Conservation (phyloP, 2,797 vertebrate genomes). For the Galagoides demidoff region DNA sequence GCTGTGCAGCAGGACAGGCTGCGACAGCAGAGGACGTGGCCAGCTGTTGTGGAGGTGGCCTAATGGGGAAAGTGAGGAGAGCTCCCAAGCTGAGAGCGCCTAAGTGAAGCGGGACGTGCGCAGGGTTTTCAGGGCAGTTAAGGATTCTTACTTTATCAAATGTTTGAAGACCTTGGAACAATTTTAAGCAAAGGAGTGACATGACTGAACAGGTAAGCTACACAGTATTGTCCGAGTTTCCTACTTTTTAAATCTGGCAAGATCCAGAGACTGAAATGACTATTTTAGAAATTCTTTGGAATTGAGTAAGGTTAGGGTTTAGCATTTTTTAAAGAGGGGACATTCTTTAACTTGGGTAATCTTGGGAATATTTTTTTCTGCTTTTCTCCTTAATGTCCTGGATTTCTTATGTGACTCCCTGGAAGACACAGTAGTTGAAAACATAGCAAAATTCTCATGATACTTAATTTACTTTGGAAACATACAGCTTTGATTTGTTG, state of each 20-base stretch:
- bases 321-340: neutral
- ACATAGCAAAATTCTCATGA: neutral
- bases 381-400: neutral
- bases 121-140: neutral
- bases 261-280: neutral
- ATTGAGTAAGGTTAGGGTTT: neutral
- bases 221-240: neutral
- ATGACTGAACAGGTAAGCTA: neutral
- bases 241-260: neutral
- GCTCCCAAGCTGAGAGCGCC: neutral
- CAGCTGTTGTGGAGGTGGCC: no score
- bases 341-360: conserved; percentile 7
- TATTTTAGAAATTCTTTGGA: conserved; percentile 26
- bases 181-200: neutral
- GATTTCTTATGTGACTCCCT: neutral
- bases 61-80: neutral
- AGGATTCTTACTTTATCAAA: neutral
- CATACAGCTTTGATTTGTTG: neutral
- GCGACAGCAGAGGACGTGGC: neutral
- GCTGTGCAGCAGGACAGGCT: rapidly evolving
- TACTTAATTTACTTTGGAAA: conserved; percentile 22
- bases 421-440: conserved; percentile 21
- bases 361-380: conserved; percentile 11
- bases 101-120: neutral
- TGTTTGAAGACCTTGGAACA: neutral